Evolutionary conservation across 2,113 vertebrate species (phyloP).

Genomic region (Empidonax traillii): DNA sequence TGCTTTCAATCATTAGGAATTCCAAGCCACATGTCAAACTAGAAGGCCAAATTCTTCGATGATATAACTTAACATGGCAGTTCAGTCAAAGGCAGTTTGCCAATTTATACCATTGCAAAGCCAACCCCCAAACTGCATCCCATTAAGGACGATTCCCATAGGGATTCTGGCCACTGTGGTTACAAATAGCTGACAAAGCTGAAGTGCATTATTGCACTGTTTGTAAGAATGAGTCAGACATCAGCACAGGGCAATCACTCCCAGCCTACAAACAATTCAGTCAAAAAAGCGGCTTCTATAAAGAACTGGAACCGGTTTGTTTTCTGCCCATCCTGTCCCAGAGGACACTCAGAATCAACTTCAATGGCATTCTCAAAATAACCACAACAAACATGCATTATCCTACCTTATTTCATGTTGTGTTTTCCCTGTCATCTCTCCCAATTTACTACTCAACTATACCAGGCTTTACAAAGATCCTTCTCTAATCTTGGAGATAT

Average conservation of each 20-base stretch:
- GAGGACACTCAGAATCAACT: neutral
- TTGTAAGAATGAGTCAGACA: neutral
- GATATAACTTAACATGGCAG: neutral
- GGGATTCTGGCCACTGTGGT: neutral
- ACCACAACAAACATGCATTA: neutral
- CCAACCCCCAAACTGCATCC: neutral
- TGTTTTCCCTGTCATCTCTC: neutral
- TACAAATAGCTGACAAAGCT: conserved; percentile 19
- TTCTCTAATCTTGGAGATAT: neutral
- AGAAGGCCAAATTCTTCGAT: neutral
- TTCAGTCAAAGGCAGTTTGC: neutral
- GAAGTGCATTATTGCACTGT: neutral
- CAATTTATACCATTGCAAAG: neutral
- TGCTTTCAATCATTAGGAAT: neutral
- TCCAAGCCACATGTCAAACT: neutral
- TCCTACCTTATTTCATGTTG: neutral
- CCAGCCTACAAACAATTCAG: neutral
- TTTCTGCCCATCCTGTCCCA: neutral
- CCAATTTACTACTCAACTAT: neutral
- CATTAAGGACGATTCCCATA: neutral
- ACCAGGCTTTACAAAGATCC: neutral
- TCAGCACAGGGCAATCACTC: neutral
- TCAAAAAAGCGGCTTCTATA: neutral
- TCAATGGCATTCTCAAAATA: neutral
- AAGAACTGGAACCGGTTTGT: neutral